phyloP scores from a whole-genome alignment of 2,797 vertebrate genomes.

The Xiphophorus birchmanni region DNA sequence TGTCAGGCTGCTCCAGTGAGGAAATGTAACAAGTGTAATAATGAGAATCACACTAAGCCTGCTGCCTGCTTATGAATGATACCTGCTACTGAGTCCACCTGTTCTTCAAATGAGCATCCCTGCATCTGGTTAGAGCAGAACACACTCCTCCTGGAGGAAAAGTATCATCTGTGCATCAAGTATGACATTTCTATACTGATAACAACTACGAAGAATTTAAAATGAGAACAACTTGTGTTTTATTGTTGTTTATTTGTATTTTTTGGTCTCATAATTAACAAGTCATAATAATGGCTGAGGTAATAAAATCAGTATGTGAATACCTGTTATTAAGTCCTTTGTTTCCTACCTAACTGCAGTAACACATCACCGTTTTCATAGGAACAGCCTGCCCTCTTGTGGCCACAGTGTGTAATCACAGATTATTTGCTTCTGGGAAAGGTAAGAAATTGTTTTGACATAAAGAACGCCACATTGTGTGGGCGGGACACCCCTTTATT shows the following conservation, averaged over 20 bases:
- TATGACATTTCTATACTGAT: not conserved
- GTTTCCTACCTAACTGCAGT: not conserved
- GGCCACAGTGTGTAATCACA: conserved; percentile 36
- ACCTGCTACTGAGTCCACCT: conserved; percentile 14
- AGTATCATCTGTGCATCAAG: not conserved
- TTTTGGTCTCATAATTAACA: not conserved
- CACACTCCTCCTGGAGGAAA: conserved; percentile 34
- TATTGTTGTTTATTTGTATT: not conserved
- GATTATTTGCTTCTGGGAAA: not conserved
- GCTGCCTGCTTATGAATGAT: conserved; percentile 27
- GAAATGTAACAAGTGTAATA: not conserved
- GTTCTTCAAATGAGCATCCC: not conserved
- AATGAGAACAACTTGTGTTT: not conserved
- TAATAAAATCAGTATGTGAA: not conserved
- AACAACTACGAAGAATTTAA: not conserved
- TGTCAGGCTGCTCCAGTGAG: not conserved
- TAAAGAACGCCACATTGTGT: not conserved
- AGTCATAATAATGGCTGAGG: not conserved
- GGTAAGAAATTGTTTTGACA: not conserved
- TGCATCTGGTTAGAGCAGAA: not conserved
- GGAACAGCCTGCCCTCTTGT: conserved; percentile 67
- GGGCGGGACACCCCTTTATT: not conserved
- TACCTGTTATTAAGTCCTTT: not conserved
- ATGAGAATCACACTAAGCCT: not conserved
- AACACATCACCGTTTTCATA: conserved; percentile 21